Percentiles rank a stretch among this genome's conserved stretches.
Conservation (phyloP, 2,797 vertebrate species). For the Cephalopachus bancanus region DNA sequence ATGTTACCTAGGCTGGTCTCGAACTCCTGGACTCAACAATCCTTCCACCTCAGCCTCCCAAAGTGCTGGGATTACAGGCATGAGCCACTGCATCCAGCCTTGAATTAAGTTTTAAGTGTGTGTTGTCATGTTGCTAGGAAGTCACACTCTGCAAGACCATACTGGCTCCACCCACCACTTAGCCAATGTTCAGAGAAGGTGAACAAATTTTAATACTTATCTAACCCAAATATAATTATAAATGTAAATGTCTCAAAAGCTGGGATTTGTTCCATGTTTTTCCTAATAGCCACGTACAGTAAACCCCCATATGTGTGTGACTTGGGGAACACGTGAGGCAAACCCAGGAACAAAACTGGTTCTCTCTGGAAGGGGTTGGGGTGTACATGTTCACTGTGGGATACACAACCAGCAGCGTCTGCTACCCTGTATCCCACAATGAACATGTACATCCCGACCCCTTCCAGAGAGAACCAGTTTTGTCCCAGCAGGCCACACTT, state of each 20-base stretch:
- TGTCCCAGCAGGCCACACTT: neutral
- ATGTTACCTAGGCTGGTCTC: too few species aligned
- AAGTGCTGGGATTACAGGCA: too few species aligned
- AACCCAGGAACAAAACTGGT: neutral
- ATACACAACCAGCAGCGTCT: neutral
- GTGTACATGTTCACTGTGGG: neutral
- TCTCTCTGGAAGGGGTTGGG: neutral
- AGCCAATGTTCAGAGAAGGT: neutral
- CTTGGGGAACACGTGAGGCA: neutral
- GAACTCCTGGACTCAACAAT: too few species aligned
- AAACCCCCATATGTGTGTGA: neutral
- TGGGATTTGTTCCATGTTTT: neutral
- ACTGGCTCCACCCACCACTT: neutral
- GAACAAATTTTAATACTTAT: neutral
- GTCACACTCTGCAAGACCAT: neutral
- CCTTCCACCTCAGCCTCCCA: too few species aligned
- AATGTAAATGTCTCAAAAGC: neutral
- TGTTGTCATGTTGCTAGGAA: neutral
- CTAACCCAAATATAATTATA: slow-evolving; percentile 20
- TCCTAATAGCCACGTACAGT: neutral
- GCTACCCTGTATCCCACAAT: neutral
- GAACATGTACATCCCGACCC: neutral
- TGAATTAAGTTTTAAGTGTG: neutral
- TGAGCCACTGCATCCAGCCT: too few species aligned
- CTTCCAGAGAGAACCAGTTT: neutral